phyloP scores from a whole-genome alignment of 2,113 vertebrate species.

The Taurulus bubalis region DNA sequence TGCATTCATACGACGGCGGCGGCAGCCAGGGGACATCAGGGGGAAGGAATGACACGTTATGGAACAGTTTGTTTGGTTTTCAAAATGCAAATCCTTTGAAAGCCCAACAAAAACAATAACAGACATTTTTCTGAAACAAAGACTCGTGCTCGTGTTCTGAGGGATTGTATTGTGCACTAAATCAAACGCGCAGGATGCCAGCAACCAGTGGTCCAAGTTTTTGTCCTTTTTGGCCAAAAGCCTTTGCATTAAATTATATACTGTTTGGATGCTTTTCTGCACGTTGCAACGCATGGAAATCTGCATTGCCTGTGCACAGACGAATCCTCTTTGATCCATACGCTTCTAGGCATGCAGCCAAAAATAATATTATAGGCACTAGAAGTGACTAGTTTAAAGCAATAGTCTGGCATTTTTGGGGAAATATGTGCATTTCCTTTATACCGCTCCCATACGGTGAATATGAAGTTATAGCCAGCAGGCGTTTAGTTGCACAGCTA shows the following conservation, averaged over 20 bases:
- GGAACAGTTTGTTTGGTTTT: conserved; percentile 44
- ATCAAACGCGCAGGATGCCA: conserved; percentile 74
- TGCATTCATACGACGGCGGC: conserved; percentile 11
- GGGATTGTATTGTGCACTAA: conserved; percentile 68
- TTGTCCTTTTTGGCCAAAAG: conserved; percentile 47
- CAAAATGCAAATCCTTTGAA: conserved; percentile 72
- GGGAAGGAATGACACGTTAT: conserved; percentile 39
- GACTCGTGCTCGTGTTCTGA: conserved; percentile 56
- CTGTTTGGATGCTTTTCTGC: background rate
- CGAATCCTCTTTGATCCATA: conserved; percentile 19
- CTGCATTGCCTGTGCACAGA: background rate
- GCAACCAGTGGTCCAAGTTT: conserved; percentile 41
- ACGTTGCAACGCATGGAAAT: background rate
- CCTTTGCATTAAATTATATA: background rate
- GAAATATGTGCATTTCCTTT: background rate
- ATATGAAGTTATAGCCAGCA: background rate
- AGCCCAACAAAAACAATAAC: conserved; percentile 80
- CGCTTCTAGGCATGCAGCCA: background rate
- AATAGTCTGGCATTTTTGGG: background rate
- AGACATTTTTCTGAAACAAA: conserved; percentile 80
- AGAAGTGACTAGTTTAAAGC: background rate
- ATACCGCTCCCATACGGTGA: background rate
- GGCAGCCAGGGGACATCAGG: conserved; percentile 14
- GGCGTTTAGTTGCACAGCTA: background rate
- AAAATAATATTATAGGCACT: background rate